These are phyloP conservation scores for Mesocentrotus franciscanus DNA, from an alignment of 53 echinoderm and acorn worm genomes.

Conservation along the genomic window DNA sequence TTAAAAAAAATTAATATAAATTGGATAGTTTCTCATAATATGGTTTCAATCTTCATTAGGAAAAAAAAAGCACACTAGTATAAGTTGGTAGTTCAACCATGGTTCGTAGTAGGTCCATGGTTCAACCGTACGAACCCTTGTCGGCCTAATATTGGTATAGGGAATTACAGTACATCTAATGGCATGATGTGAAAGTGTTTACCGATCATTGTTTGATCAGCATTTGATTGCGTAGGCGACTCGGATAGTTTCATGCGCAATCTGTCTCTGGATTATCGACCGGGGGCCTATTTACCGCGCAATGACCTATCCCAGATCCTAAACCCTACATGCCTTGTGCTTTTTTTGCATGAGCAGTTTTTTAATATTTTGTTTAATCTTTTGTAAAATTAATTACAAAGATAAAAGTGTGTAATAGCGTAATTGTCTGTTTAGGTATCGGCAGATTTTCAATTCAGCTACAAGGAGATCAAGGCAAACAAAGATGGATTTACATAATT, in stretches of 20 bases:
- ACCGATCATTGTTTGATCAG: conserved; percentile 46
- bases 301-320: background rate
- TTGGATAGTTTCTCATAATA: too few relatives aligned
- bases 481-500: background rate
- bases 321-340: background rate
- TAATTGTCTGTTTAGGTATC: background rate
- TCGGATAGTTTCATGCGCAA: background rate
- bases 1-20: too few relatives aligned
- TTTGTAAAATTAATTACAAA: background rate
- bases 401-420: background rate
- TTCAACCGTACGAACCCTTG: background rate
- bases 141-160: background rate
- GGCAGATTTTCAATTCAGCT: background rate
- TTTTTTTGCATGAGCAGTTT: background rate
- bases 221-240: conserved; percentile 40
- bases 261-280: background rate
- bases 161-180: conserved; percentile 7
- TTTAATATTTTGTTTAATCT: background rate
- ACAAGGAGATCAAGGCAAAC: background rate
- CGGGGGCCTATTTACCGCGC: background rate
- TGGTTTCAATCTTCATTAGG: background rate
- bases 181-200: conserved; percentile 38
- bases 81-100: background rate
- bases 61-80: background rate
- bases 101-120: too few relatives aligned